Evolutionary conservation across 2,113 vertebrate genomes (phyloP).

Genomic region (Phrynosoma platyrhinos): DNA sequence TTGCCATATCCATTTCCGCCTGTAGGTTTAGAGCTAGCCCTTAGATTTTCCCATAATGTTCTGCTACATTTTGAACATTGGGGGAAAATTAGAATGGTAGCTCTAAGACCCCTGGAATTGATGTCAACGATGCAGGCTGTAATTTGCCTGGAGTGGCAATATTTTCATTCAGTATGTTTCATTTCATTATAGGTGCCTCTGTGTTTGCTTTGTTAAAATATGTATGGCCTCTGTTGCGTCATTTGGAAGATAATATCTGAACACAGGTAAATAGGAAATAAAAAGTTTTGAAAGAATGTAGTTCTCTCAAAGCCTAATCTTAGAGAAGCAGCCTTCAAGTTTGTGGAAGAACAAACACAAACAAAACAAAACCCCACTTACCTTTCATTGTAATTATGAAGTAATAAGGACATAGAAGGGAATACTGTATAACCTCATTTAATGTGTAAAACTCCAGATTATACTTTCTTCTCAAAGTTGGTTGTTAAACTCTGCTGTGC

Average conservation of each 20-base stretch:
- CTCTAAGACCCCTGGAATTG: not conserved
- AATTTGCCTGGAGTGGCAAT: not conserved
- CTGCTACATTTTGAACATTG: not conserved
- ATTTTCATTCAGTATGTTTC: not conserved
- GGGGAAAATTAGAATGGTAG: not conserved
- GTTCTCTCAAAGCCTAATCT: not conserved
- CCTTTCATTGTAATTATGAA: not conserved
- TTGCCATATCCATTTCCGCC: not conserved
- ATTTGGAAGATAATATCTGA: slow-evolving; percentile 26
- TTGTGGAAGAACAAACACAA: too few species aligned
- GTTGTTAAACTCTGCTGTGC: slow-evolving; percentile 13
- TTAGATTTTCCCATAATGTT: not conserved
- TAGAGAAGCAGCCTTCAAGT: not conserved
- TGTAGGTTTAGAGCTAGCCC: too few species aligned
- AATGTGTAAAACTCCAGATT: not conserved
- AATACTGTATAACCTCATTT: fast-evolving
- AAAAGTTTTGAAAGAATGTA: not conserved
- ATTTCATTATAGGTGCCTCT: not conserved
- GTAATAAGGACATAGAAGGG: not conserved
- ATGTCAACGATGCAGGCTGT: not conserved
- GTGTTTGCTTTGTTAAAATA: not conserved
- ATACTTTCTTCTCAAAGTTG: not conserved
- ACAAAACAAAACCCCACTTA: not conserved
- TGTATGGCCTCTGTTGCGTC: not conserved
- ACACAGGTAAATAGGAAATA: slow-evolving; percentile 18